Percentiles rank a stretch among this genome's conserved stretches.
These are phyloP conservation scores for Rhopalosiphum maidis DNA, from an alignment of 1,140 invertebrate species.

Conservation along the genomic window DNA sequence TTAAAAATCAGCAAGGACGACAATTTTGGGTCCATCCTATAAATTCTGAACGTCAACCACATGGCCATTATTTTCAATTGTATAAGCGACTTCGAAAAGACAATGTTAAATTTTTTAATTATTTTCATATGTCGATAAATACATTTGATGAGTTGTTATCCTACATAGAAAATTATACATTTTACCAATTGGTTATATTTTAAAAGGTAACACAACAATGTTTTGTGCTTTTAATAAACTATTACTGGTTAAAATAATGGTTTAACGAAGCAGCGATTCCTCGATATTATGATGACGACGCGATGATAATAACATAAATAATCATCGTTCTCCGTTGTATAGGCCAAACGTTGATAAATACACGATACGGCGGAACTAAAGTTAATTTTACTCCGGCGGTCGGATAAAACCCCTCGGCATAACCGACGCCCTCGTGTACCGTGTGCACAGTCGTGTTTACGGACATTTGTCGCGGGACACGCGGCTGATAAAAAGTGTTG, in stretches of 20 bases:
- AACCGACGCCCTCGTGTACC: too few species aligned
- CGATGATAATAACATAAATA: background rate
- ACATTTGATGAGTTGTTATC: slow-evolving; percentile 4
- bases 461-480: background rate
- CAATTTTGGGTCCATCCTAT: slow-evolving; percentile 14
- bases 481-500: too few species aligned
- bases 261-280: background rate
- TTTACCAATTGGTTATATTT: background rate
- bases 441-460: background rate
- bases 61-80: background rate
- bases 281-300: background rate
- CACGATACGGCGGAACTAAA: background rate
- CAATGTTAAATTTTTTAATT: background rate
- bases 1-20: background rate
- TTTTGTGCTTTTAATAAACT: background rate
- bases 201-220: too few species aligned
- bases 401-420: background rate
- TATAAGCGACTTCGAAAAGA: background rate
- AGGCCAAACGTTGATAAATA: background rate
- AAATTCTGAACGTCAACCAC: background rate
- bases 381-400: background rate
- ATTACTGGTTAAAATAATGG: background rate
- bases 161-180: slow-evolving; percentile 15
- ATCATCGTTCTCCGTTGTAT: background rate
- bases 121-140: background rate